Evolutionary conservation across 1,140 invertebrate genomes (phyloP), one percentile per base, ranked within the genome.

Genomic region (Hycleus cichorii): DNA sequence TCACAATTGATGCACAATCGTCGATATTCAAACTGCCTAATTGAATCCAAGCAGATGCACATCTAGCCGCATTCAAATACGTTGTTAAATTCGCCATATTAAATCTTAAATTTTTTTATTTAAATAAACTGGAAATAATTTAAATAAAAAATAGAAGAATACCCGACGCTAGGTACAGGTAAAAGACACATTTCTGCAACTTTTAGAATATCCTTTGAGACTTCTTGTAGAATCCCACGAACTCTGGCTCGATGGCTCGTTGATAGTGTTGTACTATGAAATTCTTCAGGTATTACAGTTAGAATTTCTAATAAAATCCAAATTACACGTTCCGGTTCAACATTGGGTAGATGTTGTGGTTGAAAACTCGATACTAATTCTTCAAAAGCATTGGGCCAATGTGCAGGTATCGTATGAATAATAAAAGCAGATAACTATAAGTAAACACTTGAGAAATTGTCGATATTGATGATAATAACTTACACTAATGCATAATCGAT

Each of bases 401-500:
- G 69, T 2, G 77, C 74, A 26, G 80, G 76, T 39, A 85, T 71
- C 27, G 81, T 81, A 59, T 86, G 83, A 2, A 88, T 78, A n/a
- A 87, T 78, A 62, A 81, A 83, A 4, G 83, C 80, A 39, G 84
- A 81, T 45, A 89, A 69, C 84, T 86, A 63, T 25, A 77, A 75
- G 10, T 25, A 53, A 64, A 66, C 64, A 49, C 7, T 1, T 32
- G 2, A 32, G 32, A 32, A 32, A 5, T 32, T 32, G 32, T 32
- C 4, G 4, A 7, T 4, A 3, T 32, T 7, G 32, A 4, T 18
- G 18, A 18, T 18, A 18, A 18, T 18, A 18, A 60, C 85, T 83
- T 80, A 94, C 91, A 71, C 89, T 84, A 65, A 95, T 88, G 76
- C 91, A 95, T 45, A 95, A 77, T 65, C 89, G 82, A 65, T 90